These are phyloP conservation scores for Psophia crepitans DNA, from an alignment of 2,113 vertebrate species.

Conservation along the genomic window DNA sequence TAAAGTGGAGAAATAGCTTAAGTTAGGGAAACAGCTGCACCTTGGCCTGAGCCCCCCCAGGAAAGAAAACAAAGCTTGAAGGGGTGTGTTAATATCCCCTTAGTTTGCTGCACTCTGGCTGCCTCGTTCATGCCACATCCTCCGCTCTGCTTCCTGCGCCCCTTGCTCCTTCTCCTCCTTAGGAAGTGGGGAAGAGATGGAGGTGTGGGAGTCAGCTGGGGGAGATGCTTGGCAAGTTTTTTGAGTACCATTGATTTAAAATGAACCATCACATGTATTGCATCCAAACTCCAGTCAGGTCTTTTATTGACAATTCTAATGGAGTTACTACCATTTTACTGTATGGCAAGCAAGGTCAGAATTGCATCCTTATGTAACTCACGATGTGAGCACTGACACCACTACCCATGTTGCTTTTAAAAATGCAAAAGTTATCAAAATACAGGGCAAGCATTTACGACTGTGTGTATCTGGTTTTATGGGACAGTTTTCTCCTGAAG, in stretches of 20 bases:
- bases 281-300: not conserved
- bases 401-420: not conserved
- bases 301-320: not conserved
- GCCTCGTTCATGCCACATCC: not conserved
- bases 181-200: not conserved
- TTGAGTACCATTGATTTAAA: not conserved
- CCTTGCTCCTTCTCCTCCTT: not conserved
- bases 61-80: not conserved
- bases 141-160: not conserved
- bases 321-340: not conserved
- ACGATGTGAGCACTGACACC: not conserved
- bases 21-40: not conserved
- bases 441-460: not conserved
- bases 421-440: not conserved
- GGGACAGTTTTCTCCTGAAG: conserved; percentile 77
- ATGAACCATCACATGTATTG: not conserved
- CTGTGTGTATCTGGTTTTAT: not conserved
- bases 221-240: not conserved
- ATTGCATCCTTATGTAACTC: not conserved
- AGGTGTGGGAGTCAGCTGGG: not conserved
- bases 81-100: not conserved
- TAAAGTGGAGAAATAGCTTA: not conserved
- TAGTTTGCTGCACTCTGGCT: rapidly evolving
- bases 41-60: not conserved
- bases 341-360: not conserved